Conservation (phyloP, 2,888 invertebrate genomes). For the Lymantria monacha region DNA sequence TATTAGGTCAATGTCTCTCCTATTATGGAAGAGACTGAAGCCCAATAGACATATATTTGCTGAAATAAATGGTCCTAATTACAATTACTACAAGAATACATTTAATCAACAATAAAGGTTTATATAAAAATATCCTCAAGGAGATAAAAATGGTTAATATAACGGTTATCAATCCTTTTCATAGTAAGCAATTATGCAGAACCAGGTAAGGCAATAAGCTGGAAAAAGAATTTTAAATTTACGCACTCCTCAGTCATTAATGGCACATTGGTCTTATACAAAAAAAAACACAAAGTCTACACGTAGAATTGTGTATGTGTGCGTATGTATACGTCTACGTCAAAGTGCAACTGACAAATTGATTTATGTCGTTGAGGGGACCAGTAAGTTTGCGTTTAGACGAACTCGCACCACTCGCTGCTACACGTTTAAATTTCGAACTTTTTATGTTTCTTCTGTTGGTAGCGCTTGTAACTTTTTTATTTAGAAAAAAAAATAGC, state of each 20-base stretch:
- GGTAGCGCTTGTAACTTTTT: background rate
- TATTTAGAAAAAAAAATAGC: background rate
- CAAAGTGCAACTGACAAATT: conserved; percentile 72
- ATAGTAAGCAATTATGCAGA: too few species aligned
- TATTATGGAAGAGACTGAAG: too few species aligned
- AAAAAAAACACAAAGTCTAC: conserved; percentile 25
- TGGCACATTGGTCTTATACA: background rate
- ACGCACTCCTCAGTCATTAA: background rate
- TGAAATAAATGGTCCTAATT: too few species aligned
- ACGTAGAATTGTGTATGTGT: conserved; percentile 14
- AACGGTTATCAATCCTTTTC: too few species aligned
- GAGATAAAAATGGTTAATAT: too few species aligned
- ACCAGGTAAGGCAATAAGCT: too few species aligned
- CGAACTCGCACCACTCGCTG: conserved; percentile 42
- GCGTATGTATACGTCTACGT: conserved; percentile 38
- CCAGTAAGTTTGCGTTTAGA: conserved; percentile 52
- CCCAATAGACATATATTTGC: too few species aligned
- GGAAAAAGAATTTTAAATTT: background rate
- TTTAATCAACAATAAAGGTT: too few species aligned
- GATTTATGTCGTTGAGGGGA: conserved; percentile 68
- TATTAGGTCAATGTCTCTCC: too few species aligned
- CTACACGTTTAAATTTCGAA: conserved; percentile 32
- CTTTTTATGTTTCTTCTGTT: conserved; percentile 14
- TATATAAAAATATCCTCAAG: too few species aligned
- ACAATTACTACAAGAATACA: too few species aligned